A percentile compares a stretch with the other conserved stretches of the same genome.
These are phyloP conservation scores for Melieria picta DNA, from an alignment of 2,888 invertebrate species.

Conservation along the genomic window DNA sequence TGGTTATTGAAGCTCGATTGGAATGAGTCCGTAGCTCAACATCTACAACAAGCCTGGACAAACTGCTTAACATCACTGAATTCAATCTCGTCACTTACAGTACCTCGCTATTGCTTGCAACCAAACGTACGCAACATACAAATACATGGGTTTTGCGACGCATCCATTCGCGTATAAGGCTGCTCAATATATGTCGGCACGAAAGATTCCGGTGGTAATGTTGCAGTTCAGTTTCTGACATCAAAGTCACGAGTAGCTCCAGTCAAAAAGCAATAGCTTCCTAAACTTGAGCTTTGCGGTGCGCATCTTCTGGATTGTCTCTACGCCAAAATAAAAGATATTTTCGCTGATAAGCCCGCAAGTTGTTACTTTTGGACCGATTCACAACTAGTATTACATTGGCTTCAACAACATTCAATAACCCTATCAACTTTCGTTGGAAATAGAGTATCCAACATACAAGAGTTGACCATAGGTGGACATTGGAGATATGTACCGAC, in stretches of 20 bases:
- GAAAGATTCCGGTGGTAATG: background rate
- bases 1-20: conserved; percentile 4
- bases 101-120: background rate
- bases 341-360: too few relatives aligned
- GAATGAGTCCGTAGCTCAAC: conserved; percentile 13
- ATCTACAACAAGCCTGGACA: conserved; percentile 4
- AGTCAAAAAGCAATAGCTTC: background rate
- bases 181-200: conserved; percentile 22
- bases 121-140: background rate
- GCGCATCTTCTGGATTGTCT: conserved; percentile 2
- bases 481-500: background rate
- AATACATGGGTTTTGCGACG: conserved; percentile 17
- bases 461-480: background rate
- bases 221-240: conserved; percentile 16
- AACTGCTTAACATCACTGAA: background rate
- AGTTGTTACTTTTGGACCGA: too few relatives aligned
- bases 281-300: background rate
- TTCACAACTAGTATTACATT: too few relatives aligned
- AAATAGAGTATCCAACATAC: conserved; percentile 10
- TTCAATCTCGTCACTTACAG: background rate
- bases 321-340: conserved; percentile 1
- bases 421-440: conserved; percentile 17
- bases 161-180: conserved; percentile 11
- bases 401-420: too few relatives aligned
- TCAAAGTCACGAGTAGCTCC: background rate